Base-by-base conservation (phyloP, 2,888 invertebrate species). In the Drosophila monieri region DNA sequence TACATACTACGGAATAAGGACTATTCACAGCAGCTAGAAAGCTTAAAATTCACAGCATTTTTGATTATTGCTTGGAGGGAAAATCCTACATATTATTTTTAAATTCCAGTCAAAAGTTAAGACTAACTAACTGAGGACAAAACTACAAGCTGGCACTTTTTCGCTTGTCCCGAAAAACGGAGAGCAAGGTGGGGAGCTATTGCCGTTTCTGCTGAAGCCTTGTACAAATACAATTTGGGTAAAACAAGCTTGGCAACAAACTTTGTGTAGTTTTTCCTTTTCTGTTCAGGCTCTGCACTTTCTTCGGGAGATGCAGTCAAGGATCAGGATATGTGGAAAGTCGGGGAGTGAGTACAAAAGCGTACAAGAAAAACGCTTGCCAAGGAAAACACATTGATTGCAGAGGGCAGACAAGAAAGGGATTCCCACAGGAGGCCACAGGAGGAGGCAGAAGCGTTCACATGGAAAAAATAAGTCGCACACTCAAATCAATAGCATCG, bases 401-500 rank as follows among this genome's bases (percentile, higher is more conserved):
- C 80, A 68, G 47, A 67, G 68, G 53, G 67, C 57, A 48, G 58
- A 48, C 54, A 57, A 35, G 30, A 27, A 41, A 6, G 35, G 3
- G 25, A 59, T 32, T 32, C 32, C 10, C 32, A 53, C 37, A 53
- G 21, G 46, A 53, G 21, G 46, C 41, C 46, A n/a, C n/a, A 41
- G 23, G 39, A 48, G 35, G 15, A 15, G 39, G 39, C n/a, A 39
- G 15, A 18, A 18, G 87, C 80, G 86, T 73, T 80, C 80, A 80
- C 84, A 80, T 86, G 84, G 87, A 85, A 87, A 80, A 79, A 84
- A 80, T 86, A 80, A 80, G 84, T 86, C 77, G 77, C 78, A 84
- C 77, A 80, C 85, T 80, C 87, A 76, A 87, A 81, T 81, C 81
- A 85, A 81, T 81, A 76, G 72, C 81, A 80, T 76, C 80, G 88